phyloP scores from a whole-genome alignment of 2,797 vertebrate species.

The Vultur gryphus region DNA sequence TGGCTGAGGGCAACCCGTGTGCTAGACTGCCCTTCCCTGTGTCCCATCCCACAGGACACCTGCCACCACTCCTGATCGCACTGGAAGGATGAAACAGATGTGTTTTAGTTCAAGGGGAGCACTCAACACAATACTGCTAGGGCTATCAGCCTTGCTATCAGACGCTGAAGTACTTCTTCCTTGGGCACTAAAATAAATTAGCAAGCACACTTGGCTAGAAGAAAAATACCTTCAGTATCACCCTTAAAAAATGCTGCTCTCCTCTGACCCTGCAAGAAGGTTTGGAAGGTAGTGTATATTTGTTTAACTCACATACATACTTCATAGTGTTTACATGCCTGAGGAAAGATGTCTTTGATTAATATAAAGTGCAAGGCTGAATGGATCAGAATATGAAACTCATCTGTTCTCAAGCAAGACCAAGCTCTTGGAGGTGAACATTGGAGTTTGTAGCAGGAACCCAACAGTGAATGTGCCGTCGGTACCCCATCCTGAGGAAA shows the following conservation, averaged over 20 bases:
- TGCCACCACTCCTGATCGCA: background rate
- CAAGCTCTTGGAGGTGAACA: background rate
- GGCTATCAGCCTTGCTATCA: background rate
- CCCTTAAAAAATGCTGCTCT: background rate
- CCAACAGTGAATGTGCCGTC: rapidly evolving
- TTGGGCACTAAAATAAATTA: background rate
- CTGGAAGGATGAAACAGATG: background rate
- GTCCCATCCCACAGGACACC: background rate
- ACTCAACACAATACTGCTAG: background rate
- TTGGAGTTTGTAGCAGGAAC: background rate
- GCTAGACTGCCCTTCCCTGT: background rate
- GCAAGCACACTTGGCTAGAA: background rate
- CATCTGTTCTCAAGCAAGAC: background rate
- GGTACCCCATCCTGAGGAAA: rapidly evolving
- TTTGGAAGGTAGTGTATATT: background rate
- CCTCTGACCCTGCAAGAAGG: background rate
- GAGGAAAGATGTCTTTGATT: background rate
- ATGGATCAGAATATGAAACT: background rate
- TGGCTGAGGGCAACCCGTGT: background rate
- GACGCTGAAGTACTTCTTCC: background rate
- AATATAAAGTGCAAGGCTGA: background rate
- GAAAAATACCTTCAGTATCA: background rate
- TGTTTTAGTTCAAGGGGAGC: background rate
- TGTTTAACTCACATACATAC: background rate
- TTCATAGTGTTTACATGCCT: background rate